Conservation (phyloP, 2,113 vertebrate species). For the Channa maculata region DNA sequence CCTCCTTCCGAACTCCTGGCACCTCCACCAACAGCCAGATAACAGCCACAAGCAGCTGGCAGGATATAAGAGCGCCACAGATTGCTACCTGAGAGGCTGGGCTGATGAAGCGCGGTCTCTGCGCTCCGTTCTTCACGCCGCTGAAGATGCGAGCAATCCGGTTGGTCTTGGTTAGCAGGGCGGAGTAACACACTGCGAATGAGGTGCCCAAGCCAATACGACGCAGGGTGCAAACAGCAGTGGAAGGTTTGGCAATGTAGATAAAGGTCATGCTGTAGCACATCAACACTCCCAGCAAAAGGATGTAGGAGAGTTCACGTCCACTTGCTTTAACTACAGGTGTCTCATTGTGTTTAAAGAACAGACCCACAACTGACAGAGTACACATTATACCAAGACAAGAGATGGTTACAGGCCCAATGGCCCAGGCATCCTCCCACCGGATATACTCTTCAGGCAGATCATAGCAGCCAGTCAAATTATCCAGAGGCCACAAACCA, state of each 20-base stretch:
- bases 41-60: slow-evolving; percentile 93
- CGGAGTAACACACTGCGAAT: slow-evolving; percentile 96
- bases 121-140: slow-evolving; percentile 93
- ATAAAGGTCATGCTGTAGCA: slow-evolving; percentile 99
- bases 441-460: slow-evolving; percentile 96
- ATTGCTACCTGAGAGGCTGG: slow-evolving; percentile 95
- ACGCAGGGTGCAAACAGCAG: slow-evolving; percentile 90
- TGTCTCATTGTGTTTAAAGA: slow-evolving; percentile 92
- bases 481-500: slow-evolving; percentile 93
- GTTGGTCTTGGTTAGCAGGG: slow-evolving; percentile 97
- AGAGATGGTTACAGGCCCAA: slow-evolving; percentile 94
- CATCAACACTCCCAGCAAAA: slow-evolving; percentile 93
- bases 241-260: slow-evolving; percentile 95
- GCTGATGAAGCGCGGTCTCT: slow-evolving; percentile 95
- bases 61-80: slow-evolving; percentile 94
- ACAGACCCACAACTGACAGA: slow-evolving; percentile 91
- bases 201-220: slow-evolving; percentile 94
- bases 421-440: slow-evolving; percentile 96
- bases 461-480: slow-evolving; percentile 92
- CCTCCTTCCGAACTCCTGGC: slow-evolving; percentile 94
- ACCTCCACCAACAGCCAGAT: slow-evolving; percentile 95
- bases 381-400: slow-evolving; percentile 94
- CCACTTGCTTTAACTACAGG: slow-evolving; percentile 97
- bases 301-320: slow-evolving; percentile 97
- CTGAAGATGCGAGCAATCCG: slow-evolving; percentile 97